phyloP scores from a whole-genome alignment of 2,113 vertebrate species.

The Ploceus nigricollis region DNA sequence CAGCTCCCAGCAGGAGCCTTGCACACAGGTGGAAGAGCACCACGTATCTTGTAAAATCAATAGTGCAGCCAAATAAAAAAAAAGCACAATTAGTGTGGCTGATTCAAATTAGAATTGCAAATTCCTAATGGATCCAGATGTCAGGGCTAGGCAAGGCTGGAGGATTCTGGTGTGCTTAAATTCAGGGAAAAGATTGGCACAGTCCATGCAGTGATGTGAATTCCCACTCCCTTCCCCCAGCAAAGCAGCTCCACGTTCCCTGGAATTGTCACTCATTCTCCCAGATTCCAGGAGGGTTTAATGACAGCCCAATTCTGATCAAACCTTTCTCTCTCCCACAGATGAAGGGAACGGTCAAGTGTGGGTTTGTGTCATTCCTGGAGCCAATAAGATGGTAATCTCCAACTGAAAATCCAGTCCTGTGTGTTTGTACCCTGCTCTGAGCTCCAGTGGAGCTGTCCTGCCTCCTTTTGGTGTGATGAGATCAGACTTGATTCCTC shows the following conservation, averaged over 20 bases:
- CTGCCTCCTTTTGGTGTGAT: background rate
- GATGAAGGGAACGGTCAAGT: background rate
- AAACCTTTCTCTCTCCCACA: background rate
- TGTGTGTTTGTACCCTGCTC: rapidly evolving
- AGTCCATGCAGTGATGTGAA: background rate
- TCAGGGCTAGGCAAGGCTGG: background rate
- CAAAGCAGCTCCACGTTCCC: background rate
- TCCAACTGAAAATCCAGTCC: background rate
- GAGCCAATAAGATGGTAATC: background rate
- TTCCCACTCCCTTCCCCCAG: background rate
- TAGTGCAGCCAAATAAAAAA: conserved; percentile 14
- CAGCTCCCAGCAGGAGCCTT: conserved; percentile 40
- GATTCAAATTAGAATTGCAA: conserved; percentile 46
- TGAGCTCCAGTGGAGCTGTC: background rate
- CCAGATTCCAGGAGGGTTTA: background rate
- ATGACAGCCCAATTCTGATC: background rate
- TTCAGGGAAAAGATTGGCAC: background rate
- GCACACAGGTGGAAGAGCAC: conserved; percentile 35
- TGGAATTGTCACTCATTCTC: background rate
- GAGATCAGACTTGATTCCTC: background rate
- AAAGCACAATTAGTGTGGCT: background rate
- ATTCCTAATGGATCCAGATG: conserved; percentile 35
- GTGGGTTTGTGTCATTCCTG: background rate
- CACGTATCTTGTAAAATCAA: conserved; percentile 35
- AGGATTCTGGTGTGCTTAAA: background rate